Percentiles rank a stretch among this genome's conserved stretches.
Evolutionary conservation across 2,113 vertebrate genomes (phyloP).

Genomic region (Anguilla rostrata): DNA sequence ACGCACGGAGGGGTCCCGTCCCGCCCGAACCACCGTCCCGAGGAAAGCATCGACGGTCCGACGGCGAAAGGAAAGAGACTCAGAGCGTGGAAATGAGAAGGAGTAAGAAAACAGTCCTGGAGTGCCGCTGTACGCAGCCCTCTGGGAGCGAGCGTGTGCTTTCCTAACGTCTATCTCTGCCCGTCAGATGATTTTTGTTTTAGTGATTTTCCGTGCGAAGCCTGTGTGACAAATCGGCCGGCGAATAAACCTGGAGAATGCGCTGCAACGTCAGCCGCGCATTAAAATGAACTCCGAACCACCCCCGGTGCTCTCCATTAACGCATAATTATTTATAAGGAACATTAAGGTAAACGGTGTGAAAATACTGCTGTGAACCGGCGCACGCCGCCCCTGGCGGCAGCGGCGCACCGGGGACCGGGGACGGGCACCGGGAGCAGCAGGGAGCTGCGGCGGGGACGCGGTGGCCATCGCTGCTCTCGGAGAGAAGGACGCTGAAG

Average conservation of each 20-base stretch:
- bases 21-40: neutral
- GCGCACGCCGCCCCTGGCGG: slow-evolving; percentile 16
- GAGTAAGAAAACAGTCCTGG: neutral
- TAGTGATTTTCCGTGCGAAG: neutral
- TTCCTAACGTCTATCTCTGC: neutral
- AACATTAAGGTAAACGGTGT: slow-evolving; percentile 40
- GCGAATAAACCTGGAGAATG: neutral
- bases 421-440: neutral
- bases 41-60: neutral
- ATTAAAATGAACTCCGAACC: neutral
- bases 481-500: slow-evolving; percentile 19
- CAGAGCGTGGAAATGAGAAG: neutral
- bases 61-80: neutral
- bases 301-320: neutral
- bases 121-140: neutral
- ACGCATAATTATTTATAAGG: slow-evolving; percentile 38
- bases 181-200: neutral
- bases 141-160: neutral
- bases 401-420: neutral
- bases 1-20: neutral
- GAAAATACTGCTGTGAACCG: slow-evolving; percentile 36
- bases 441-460: neutral
- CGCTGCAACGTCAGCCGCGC: neutral
- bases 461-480: neutral
- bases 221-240: neutral